These are phyloP conservation scores for Enteromius anoplus DNA, from an alignment of 2,797 vertebrate species.

Conservation along the genomic window DNA sequence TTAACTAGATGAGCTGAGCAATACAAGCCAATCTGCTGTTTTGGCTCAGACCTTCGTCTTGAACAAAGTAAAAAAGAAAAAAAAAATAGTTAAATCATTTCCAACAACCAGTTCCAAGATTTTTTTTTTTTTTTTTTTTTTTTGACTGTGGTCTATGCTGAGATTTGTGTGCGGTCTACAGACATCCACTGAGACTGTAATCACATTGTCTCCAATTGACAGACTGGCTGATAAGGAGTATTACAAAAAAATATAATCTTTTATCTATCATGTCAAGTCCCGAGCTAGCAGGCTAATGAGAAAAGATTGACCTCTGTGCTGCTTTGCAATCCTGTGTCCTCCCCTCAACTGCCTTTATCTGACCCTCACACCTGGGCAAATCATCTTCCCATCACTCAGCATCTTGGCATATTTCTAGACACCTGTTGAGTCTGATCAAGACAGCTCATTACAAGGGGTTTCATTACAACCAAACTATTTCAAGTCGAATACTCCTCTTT, in stretches of 20 bases:
- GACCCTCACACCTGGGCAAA: conserved; percentile 58
- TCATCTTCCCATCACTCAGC: conserved; percentile 54
- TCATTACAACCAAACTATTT: conserved; percentile 42
- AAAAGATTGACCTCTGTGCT: conserved; percentile 41
- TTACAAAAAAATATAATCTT: conserved; percentile 29
- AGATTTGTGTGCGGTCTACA: conserved; percentile 28
- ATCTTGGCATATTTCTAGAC: conserved; percentile 50
- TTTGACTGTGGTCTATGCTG: not conserved
- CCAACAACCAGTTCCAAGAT: conserved; percentile 26
- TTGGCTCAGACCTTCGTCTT: conserved; percentile 28
- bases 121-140: not conserved
- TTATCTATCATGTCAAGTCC: conserved; percentile 30
- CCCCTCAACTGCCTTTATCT: conserved; percentile 40
- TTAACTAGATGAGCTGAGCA: conserved; percentile 29
- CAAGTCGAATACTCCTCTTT: conserved; percentile 51
- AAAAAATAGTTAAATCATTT: conserved; percentile 22
- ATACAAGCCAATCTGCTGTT: conserved; percentile 23
- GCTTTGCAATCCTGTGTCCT: conserved; percentile 32
- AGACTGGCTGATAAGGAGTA: conserved; percentile 46
- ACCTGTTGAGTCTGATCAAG: conserved; percentile 49
- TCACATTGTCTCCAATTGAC: conserved; percentile 34
- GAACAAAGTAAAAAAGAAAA: not conserved
- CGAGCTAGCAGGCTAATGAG: conserved; percentile 48
- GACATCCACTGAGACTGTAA: conserved; percentile 18
- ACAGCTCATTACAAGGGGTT: conserved; percentile 52